Evolutionary conservation across 35 echinoderm and acorn worm genomes (phyloP).

Genomic region (Apostichopus japonicus): DNA sequence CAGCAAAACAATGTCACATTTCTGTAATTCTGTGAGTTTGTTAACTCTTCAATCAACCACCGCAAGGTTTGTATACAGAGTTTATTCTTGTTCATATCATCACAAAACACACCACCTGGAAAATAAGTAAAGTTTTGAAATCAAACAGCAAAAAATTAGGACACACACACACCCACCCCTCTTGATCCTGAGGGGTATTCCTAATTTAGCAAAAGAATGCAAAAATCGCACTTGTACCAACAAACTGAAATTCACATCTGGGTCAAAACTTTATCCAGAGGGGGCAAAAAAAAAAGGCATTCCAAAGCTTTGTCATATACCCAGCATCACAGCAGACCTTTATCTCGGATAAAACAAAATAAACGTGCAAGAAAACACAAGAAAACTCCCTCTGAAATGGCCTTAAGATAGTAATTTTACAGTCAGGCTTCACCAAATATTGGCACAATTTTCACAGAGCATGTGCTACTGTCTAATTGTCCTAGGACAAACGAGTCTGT

Average conservation of each 20-base stretch:
- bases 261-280: neutral
- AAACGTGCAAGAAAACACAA: neutral
- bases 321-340: neutral
- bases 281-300: neutral
- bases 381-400: conserved; percentile 4
- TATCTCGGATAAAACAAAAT: neutral
- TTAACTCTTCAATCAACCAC: too few species aligned
- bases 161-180: neutral
- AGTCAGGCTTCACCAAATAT: neutral
- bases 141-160: too few species aligned
- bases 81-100: too few species aligned
- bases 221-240: neutral
- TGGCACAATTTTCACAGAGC: neutral
- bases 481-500: neutral
- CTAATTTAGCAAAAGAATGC: neutral
- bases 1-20: too few species aligned
- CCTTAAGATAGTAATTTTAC: neutral
- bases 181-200: neutral
- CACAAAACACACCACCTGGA: too few species aligned
- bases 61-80: too few species aligned
- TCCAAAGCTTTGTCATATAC: neutral
- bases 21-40: too few species aligned
- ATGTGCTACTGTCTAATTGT: neutral
- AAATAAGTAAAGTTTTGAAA: too few species aligned
- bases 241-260: conserved; percentile 2